Percentiles rank a stretch among this genome's conserved stretches.
These are phyloP conservation scores for Conger conger DNA, from an alignment of 2,113 vertebrate species.

Conservation along the genomic window DNA sequence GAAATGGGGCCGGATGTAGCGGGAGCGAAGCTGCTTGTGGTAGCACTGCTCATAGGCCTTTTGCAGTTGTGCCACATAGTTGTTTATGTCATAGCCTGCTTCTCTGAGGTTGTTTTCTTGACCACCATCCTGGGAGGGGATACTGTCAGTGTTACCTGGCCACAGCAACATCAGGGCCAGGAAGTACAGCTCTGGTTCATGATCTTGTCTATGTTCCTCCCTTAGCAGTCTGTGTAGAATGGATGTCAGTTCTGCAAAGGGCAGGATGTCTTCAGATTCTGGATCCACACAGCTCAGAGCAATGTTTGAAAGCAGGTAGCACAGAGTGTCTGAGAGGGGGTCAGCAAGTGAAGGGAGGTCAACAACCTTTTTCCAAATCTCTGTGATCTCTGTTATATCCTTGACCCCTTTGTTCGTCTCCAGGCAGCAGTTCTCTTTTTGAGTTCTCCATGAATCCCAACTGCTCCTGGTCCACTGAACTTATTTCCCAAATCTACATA, in stretches of 20 bases:
- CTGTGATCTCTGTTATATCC: not conserved
- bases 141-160: not conserved
- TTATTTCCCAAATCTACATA: not conserved
- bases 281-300: not conserved
- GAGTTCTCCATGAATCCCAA: not conserved
- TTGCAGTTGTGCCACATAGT: not conserved
- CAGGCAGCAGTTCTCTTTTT: not conserved
- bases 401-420: no score
- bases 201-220: not conserved
- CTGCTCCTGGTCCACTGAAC: not conserved
- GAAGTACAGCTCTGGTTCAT: constrained; percentile 1
- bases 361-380: not conserved
- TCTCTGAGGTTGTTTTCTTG: not conserved
- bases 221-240: not conserved
- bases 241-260: not conserved
- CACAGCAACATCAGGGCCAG: not conserved
- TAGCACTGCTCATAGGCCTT: not conserved
- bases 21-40: not conserved
- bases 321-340: not conserved
- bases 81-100: not conserved
- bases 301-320: not conserved
- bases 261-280: not conserved
- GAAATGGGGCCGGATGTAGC: constrained; percentile 8
- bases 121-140: not conserved
- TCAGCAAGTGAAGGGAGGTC: not conserved